Base-by-base conservation (phyloP, 2,888 invertebrate genomes). In the Drosophila infuscata region DNA sequence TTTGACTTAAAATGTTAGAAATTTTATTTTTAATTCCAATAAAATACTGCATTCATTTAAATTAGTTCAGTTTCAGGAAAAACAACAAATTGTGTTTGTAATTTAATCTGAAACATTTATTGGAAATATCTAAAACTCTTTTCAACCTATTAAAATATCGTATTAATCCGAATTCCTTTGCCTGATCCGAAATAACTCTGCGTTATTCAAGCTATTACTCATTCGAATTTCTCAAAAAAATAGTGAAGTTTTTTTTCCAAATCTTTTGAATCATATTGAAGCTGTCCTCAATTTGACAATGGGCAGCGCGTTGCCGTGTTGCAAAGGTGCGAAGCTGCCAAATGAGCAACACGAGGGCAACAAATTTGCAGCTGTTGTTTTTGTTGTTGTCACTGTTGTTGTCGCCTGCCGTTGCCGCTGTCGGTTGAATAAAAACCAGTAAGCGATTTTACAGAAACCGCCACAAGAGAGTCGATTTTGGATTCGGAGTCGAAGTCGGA, bases 261-360 rank as follows among this genome's bases (percentile, higher is more conserved):
- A 65, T 59, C 52, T 72, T 72, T 57, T 51, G 41, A 78, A 52
- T 65, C 56, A 64, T 78, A 57, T 57, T 53, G 64, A 82, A 78
- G 66, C 74, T 79, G 82, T 76, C 78, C 78, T 65, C 79, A 81
- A 79, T 79, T 77, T 81, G 78, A 77, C 78, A 79, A 81, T 81
- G 81, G 79, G 79, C 78, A 66, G 49, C 59, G 70, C 51, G 61
- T 54, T 79, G 70, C 49, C 49, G 60, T 67, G 52, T 70, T 57
- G 60, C 52, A 72, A 89, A 87, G 86, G 86, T 87, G 91, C 89
- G 88, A 89, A 89, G 82, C 89, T 74, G 84, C 85, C 82, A 84
- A 90, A 90, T 87, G 79, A 82, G 84, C 88, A 83, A 90, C 89
- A 88, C 81, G 89, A 84, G 84, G 84, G 89, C 90, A 84, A 88